phyloP scores from a whole-genome alignment of 2,797 vertebrate genomes.

The Sebastes reedi region DNA sequence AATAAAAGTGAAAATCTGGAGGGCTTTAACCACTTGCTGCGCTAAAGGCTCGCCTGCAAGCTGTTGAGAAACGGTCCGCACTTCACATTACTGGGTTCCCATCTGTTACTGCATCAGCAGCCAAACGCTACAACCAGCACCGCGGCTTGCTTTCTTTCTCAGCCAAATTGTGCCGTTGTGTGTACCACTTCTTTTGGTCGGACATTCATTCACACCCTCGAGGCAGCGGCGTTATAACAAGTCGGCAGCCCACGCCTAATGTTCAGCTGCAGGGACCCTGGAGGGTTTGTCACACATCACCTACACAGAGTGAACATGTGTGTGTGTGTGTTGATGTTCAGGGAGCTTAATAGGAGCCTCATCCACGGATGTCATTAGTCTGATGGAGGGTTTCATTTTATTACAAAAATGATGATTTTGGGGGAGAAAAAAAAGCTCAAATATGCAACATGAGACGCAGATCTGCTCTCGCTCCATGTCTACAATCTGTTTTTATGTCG shows the following conservation, averaged over 20 bases:
- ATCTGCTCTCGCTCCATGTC: not conserved
- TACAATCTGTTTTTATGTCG: not conserved
- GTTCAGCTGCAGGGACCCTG: constrained; percentile 38
- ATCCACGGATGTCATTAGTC: constrained; percentile 13
- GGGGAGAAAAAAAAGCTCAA: not conserved
- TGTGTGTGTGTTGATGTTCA: not conserved
- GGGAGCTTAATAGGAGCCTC: constrained; percentile 11
- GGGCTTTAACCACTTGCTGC: constrained; percentile 64
- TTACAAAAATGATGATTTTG: not conserved
- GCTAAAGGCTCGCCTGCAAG: constrained; percentile 51
- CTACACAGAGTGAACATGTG: constrained; percentile 7
- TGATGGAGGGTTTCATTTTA: constrained; percentile 3
- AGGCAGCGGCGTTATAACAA: constrained; percentile 35
- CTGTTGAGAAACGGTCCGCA: constrained; percentile 53
- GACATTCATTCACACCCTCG: constrained; percentile 56
- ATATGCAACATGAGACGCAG: not conserved
- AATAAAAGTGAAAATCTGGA: constrained; percentile 68
- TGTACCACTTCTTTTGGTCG: constrained; percentile 19
- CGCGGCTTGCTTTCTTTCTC: not conserved
- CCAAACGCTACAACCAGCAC: constrained; percentile 62
- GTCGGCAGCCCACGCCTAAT: constrained; percentile 21
- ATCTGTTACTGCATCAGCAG: constrained; percentile 62
- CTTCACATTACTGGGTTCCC: constrained; percentile 58
- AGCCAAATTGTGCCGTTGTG: constrained; percentile 23
- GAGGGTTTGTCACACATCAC: constrained; percentile 24